These are phyloP conservation scores for Apteryx mantelli DNA, from an alignment of 2,113 vertebrate genomes.

Conservation along the genomic window DNA sequence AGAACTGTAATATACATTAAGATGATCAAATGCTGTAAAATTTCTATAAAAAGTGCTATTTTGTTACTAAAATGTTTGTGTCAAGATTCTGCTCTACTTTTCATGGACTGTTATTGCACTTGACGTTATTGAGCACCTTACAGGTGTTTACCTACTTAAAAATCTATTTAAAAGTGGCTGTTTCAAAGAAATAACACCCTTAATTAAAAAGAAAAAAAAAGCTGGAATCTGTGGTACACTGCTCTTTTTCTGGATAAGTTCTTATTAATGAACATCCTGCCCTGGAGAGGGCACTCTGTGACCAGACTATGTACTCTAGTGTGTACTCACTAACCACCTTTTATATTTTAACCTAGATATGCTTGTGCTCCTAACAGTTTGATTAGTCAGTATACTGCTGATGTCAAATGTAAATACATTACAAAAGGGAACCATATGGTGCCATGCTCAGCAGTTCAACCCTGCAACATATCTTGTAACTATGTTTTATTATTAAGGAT, in stretches of 20 bases:
- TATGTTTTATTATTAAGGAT: background rate
- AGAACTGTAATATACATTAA: background rate
- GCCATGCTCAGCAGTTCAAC: background rate
- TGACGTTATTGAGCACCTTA: background rate
- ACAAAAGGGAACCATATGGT: background rate
- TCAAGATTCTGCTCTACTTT: background rate
- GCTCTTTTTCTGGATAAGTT: background rate
- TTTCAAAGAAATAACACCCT: background rate
- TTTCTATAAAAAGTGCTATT: background rate
- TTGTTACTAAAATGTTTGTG: background rate
- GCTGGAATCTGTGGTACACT: background rate
- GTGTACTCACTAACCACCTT: background rate
- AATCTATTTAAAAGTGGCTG: background rate
- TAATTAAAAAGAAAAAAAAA: background rate
- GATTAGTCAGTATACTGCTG: background rate
- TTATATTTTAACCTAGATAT: background rate
- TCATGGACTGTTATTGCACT: background rate
- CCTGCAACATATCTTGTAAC: background rate
- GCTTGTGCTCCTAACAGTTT: background rate
- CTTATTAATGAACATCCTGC: slow-evolving; percentile 35
- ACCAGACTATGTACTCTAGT: background rate
- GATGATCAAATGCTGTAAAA: background rate
- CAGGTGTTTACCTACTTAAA: background rate
- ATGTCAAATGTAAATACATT: background rate
- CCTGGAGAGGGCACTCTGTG: slow-evolving; percentile 69